Conservation (phyloP, 1,140 invertebrate species). For the Linepithema humile region DNA sequence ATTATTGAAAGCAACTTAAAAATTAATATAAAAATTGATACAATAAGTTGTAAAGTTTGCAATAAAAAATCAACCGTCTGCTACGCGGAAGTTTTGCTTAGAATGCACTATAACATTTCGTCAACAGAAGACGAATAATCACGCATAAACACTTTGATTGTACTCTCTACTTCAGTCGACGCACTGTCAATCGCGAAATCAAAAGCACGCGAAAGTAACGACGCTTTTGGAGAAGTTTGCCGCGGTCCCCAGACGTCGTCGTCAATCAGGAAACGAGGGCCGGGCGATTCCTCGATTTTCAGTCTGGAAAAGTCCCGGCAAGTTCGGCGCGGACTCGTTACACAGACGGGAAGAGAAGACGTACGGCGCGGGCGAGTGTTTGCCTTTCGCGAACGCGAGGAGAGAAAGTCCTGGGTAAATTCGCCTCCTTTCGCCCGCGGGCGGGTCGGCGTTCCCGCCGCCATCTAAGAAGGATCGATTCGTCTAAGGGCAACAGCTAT, state of each 20-base stretch:
- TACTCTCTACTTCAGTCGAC: neutral
- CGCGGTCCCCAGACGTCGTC: slow-evolving; percentile 37
- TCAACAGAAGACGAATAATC: too few relatives aligned
- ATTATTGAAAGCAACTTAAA: too few relatives aligned
- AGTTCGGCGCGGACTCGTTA: slow-evolving; percentile 56
- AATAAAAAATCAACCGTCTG: too few relatives aligned
- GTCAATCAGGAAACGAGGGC: slow-evolving; percentile 46
- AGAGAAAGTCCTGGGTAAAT: slow-evolving; percentile 49
- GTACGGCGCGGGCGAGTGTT: slow-evolving; percentile 60
- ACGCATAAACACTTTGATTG: neutral
- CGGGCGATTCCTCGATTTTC: slow-evolving; percentile 19
- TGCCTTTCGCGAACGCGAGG: slow-evolving; percentile 59
- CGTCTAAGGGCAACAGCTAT: slow-evolving; percentile 76
- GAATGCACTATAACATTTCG: too few relatives aligned
- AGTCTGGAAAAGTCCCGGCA: slow-evolving; percentile 27
- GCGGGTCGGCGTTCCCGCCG: slow-evolving; percentile 20
- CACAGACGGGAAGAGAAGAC: slow-evolving; percentile 34
- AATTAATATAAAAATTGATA: too few relatives aligned
- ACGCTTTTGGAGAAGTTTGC: slow-evolving; percentile 18
- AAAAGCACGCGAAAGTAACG: slow-evolving; percentile 40
- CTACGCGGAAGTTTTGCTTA: too few relatives aligned
- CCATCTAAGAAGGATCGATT: slow-evolving; percentile 79
- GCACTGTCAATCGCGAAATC: slow-evolving; percentile 30
- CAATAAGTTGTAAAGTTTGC: too few relatives aligned
- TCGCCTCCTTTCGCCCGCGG: slow-evolving; percentile 40